Base-by-base conservation (phyloP, 2,113 vertebrate genomes). In the Crotophaga sulcirostris region DNA sequence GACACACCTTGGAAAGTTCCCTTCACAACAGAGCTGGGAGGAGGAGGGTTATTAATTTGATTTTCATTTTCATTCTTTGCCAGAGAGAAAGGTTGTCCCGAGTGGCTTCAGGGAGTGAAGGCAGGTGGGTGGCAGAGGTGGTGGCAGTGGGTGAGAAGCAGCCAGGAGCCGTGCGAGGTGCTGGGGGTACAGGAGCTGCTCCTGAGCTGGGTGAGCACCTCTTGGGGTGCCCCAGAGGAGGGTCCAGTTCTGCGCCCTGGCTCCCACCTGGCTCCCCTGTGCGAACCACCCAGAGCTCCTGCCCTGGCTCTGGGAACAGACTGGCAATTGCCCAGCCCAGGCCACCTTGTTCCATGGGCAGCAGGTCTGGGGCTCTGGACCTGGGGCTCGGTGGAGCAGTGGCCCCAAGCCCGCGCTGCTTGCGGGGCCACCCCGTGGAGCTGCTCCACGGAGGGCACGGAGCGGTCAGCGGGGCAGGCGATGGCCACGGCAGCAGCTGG, bases 1-100 rank as follows among this genome's bases (percentile, higher is more conserved):
- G 96, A 77, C 89, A 91, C 95, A 89, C 96, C 95, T 95, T 87
- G 90, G 83, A 96, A 94, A 95, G 84, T 96, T 93, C 44, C 62
- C 34, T 70, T 60, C 60, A 40, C 13, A 49, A 49, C 45, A 16
- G 47, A 28, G 28, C 79, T 68, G 64, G 75, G 52, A 87, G 64
- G n/a, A 67, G 59, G 23, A 89, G 86, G 36, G 34, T 31, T 81
- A 21, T 52, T 58, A 62, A 80, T 90, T 80, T 42, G 10, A 29
- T 76, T 58, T 75, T 73, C 9, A 29, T 76, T 58, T 75, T 73
- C 9, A 21, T 58, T 76, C 70, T 67, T 67, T 82, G 31, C 58
- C 72, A 36, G 45, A 63, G 74, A 74, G 49, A 64, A 91, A 91
- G 74, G 45, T n/a, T n/a, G n/a, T 91, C 70, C 55, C 11, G 0